These are phyloP conservation scores for Tethya wilhelma DNA, from an alignment of 37 sponge, comb jelly and placozoan genomes.

Conservation along the genomic window DNA sequence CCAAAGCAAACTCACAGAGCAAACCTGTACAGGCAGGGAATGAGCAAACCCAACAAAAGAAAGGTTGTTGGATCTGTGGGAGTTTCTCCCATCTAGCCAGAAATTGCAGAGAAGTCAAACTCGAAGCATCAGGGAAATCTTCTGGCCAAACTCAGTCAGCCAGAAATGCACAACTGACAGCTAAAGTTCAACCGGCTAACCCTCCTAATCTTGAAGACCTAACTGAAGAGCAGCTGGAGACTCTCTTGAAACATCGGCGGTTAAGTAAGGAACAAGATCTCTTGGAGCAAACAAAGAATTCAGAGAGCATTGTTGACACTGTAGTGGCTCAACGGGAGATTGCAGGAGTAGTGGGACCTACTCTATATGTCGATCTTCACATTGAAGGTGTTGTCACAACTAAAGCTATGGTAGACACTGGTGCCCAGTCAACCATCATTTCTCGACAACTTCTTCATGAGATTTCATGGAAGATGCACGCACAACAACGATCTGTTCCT, in stretches of 20 bases:
- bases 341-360: constrained; percentile 13
- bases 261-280: not conserved
- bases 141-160: no score
- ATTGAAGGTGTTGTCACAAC: constrained; percentile 23
- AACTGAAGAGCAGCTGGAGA: not conserved
- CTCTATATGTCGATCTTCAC: not conserved
- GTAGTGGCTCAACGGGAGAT: no score
- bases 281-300: not conserved
- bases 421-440: constrained; percentile 42
- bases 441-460: not conserved
- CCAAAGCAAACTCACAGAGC: not conserved
- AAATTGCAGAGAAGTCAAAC: no score
- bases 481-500: not conserved
- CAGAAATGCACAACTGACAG: not conserved
- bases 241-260: not conserved
- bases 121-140: no score
- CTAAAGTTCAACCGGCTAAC: not conserved
- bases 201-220: no score
- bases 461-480: not conserved
- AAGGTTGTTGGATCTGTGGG: no score
- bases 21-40: no score
- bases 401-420: constrained; percentile 25
- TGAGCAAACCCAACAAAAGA: no score
- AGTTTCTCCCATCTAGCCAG: no score
- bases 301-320: no score